Base-by-base conservation (phyloP, 2,797 vertebrate species). In the Morus bassanus region DNA sequence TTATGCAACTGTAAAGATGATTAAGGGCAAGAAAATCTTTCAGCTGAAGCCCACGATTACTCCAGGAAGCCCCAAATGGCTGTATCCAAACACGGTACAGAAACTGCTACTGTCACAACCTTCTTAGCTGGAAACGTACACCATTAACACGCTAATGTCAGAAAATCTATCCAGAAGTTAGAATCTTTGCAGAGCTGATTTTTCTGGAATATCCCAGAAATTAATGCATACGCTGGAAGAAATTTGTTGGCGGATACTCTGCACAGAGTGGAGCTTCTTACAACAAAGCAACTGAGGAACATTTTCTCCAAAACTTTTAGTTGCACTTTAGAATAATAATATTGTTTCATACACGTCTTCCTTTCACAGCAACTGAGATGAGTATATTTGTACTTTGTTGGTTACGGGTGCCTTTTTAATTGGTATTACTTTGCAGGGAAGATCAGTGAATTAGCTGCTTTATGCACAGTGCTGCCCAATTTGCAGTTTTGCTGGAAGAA, bases 381-480 rank as follows among this genome's bases (percentile, higher is more conserved):
- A 72, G 50, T 43, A 28, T 18, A 51, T 69, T 41, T 94, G 60
- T 75, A 74, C 59, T 96, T 72, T 61, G 41, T n/a, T 96, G 18
- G 6, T 79, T 86, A 95, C 2, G 3, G 54, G 85, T 86, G 64
- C 60, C 60, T 95, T 90, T 86, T 75, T 91, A 69, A 94, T 93
- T 93, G 63, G 56, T 53, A 91, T 93, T 93, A 83, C 92, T 96
- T 96, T 81, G 46, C 92, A 90, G 41, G 57, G 50, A 97, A 67
- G 89, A 97, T 93, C 94, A 93, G 48, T 9, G 64, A 87, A 70
- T 82, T 85, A 79, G 70, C 67, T 85, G 76, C 33, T 87, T 89
- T 78, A 88, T 35, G 61, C 50, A 85, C 35, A 81, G 31, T 9
- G 75, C 65, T 74, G 74, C 85, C 60, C 70, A 87, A 94, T 94